Evolutionary conservation across 1,140 invertebrate genomes (phyloP).

Genomic region (Brachionus plicatilis): DNA sequence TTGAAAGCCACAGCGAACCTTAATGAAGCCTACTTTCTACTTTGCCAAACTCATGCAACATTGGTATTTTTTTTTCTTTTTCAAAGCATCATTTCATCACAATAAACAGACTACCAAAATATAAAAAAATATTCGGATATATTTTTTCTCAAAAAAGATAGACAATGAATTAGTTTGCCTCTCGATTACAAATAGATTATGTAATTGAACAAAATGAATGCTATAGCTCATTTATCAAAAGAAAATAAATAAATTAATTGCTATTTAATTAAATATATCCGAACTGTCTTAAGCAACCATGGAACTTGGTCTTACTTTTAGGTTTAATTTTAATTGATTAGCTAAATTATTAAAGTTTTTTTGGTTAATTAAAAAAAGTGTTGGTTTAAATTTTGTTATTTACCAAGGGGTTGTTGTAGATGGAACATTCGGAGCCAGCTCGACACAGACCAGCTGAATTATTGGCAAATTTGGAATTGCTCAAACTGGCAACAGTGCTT

Average conservation of each 20-base stretch:
- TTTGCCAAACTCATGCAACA: neutral
- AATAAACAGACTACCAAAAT: neutral
- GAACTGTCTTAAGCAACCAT: neutral
- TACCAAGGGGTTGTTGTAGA: conserved; percentile 13
- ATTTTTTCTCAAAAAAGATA: neutral
- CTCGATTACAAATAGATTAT: neutral
- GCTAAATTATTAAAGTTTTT: neutral
- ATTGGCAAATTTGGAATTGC: neutral
- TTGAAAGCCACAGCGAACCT: neutral
- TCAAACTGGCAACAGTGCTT: neutral
- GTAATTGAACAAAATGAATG: neutral
- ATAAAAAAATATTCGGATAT: neutral
- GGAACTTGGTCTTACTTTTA: neutral
- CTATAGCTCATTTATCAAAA: neutral
- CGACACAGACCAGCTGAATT: neutral
- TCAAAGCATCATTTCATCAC: neutral
- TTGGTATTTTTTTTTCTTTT: neutral
- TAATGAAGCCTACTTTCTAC: neutral
- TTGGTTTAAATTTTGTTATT: neutral
- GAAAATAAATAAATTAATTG: neutral
- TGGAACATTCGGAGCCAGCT: conserved; percentile 19
- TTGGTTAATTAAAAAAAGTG: neutral
- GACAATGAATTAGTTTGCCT: neutral
- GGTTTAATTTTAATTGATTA: neutral
- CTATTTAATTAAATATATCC: neutral